phyloP scores from a whole-genome alignment of 2,888 invertebrate genomes.

The Agapostemon virescens region DNA sequence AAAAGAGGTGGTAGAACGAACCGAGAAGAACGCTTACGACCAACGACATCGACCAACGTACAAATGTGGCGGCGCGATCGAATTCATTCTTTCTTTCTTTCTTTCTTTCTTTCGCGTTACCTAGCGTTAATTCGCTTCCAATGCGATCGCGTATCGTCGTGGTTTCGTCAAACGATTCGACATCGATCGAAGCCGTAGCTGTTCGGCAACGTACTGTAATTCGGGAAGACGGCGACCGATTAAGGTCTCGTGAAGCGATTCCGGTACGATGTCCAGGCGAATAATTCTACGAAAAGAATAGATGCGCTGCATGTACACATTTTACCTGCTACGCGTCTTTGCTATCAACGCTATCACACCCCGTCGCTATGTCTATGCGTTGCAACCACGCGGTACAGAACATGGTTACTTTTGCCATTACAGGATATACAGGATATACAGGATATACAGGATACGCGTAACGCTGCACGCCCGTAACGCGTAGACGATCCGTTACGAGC shows the following conservation, averaged over 20 bases:
- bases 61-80: not conserved
- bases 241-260: slow-evolving; percentile 80
- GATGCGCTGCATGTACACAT: slow-evolving; percentile 54
- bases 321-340: not conserved
- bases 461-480: not conserved
- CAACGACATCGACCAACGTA: not conserved
- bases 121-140: too few species aligned
- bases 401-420: not conserved
- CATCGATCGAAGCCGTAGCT: slow-evolving; percentile 8
- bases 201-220: slow-evolving; percentile 24
- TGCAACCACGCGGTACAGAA: slow-evolving; percentile 33
- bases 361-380: slow-evolving; percentile 2
- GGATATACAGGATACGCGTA: not conserved
- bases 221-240: slow-evolving; percentile 53
- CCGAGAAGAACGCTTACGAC: not conserved
- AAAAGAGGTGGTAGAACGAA: too few species aligned
- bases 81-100: not conserved
- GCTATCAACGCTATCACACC: not conserved
- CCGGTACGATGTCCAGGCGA: slow-evolving; percentile 79
- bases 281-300: slow-evolving; percentile 78
- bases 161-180: not conserved
- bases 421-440: not conserved
- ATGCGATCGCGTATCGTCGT: not conserved
- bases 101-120: not conserved
- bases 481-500: not conserved